Evolutionary conservation across 2,888 invertebrate species (phyloP).

Genomic region (Ectobius pallidus): DNA sequence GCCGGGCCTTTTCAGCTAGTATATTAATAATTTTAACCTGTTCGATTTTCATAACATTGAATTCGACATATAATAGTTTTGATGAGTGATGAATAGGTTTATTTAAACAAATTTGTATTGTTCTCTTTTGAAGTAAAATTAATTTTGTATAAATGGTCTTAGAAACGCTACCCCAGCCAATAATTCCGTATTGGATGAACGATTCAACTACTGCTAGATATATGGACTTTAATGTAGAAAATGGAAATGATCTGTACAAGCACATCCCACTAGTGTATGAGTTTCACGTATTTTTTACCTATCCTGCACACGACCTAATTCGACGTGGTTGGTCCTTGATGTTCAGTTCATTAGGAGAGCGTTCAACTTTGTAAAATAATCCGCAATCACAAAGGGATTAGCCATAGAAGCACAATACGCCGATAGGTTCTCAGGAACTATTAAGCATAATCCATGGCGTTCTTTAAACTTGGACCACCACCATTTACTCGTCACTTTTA

Average conservation of each 20-base stretch:
- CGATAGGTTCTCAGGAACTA: slow-evolving; percentile 11
- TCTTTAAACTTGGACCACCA: background rate
- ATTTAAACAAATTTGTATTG: no score
- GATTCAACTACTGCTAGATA: no score
- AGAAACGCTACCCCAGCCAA: no score
- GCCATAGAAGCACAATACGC: slow-evolving; percentile 8
- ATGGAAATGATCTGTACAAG: background rate
- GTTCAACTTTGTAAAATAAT: background rate
- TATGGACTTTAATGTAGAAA: no score
- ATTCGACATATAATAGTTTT: no score
- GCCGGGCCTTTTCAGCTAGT: no score
- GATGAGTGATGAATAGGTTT: no score
- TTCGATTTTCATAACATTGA: no score
- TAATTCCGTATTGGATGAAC: no score
- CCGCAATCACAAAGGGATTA: background rate
- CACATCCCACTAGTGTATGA: background rate
- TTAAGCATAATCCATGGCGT: background rate
- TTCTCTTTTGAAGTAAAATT: no score
- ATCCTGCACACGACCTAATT: background rate
- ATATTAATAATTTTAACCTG: no score
- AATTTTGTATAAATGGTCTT: no score
- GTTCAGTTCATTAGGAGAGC: background rate
- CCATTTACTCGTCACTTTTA: background rate
- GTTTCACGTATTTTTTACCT: background rate
- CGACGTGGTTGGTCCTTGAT: background rate